Base-by-base conservation (phyloP, 2,797 vertebrate genomes). In the Peromyscus melanophrys region DNA sequence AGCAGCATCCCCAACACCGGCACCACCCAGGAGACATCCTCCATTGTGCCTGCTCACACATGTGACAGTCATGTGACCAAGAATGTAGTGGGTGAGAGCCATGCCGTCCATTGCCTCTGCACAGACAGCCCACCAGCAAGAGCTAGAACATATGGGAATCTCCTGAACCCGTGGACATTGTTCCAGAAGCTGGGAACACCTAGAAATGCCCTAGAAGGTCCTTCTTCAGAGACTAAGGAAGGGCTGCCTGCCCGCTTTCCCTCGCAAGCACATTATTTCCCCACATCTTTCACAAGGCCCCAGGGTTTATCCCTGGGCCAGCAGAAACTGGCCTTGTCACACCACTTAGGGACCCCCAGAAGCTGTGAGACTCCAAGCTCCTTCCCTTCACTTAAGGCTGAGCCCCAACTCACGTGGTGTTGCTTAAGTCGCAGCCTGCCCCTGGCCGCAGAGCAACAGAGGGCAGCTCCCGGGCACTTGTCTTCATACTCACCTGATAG, bases 401-500 rank as follows among this genome's bases (percentile, higher is more conserved):
- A 99, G 76, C 98, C 99, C 4, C 97, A 34, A 37, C 97, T 99
- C 55, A 99, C 99, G 0, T 99, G 99, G 99, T 99, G 99, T 23
- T 99, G 98, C 49, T 9, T 99, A 93, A 97, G 97, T 49, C 98
- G 96, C 85, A 99, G 98, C 94, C 95, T 99, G 29, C 98, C 99
- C 5, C 93, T 99, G 96, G 97, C 99, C 0, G 6, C 3, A 0
- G 98, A 98, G 97, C 99, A 98, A 59, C 98, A 95, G 43, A 97
- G 1, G 27, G 65, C 97, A 13, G 96, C 95, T 21, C 97, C 98
- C 0, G 97, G 96, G 61, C 98, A 97, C 6, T 96, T 96, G 31
- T 96, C 98, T 4, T 4, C 95, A 95, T 93, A 92, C 67, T 2
- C 6, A 55, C 78, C 96, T 1, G 80, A 90, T 6, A 55, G 92